Percentiles rank a stretch among this genome's conserved stretches.
phyloP scores from a whole-genome alignment of 2,888 invertebrate species.

The Ceramica pisi region DNA sequence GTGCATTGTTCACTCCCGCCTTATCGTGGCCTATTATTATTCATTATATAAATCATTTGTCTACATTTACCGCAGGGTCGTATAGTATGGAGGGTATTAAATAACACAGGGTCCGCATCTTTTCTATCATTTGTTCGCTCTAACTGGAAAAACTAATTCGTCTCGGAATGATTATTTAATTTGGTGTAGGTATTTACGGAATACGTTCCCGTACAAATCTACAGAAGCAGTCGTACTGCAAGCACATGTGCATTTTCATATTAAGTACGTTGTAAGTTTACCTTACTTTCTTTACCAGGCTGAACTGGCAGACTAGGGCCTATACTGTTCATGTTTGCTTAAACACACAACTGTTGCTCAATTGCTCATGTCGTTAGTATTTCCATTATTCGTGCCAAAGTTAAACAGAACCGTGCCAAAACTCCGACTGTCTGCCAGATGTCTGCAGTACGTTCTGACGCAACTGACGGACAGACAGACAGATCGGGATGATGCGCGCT shows the following conservation, averaged over 20 bases:
- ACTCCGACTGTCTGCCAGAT: constrained; percentile 41
- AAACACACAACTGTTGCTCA: constrained; percentile 1
- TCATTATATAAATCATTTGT: too few relatives aligned
- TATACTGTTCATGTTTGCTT: neutral
- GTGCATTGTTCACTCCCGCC: constrained; percentile 13
- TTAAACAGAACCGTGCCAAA: constrained; percentile 32
- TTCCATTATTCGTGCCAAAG: constrained; percentile 22
- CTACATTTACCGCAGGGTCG: neutral
- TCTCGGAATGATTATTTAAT: neutral
- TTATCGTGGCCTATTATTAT: neutral
- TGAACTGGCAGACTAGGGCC: neutral
- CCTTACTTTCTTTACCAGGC: too few relatives aligned
- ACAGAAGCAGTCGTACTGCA: too few relatives aligned
- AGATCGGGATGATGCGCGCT: neutral
- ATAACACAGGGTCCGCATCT: constrained; percentile 1
- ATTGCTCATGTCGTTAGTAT: neutral
- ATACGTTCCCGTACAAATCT: too few relatives aligned
- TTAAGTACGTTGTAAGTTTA: too few relatives aligned
- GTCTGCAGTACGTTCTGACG: constrained; percentile 13
- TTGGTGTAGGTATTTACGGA: too few relatives aligned
- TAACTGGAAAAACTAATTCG: neutral
- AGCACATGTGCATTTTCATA: too few relatives aligned
- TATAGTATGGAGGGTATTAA: neutral
- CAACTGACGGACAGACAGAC: constrained; percentile 1
- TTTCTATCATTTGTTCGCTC: neutral